These are phyloP conservation scores for Botia almorhae DNA, from an alignment of 2,797 vertebrate genomes.

Conservation along the genomic window DNA sequence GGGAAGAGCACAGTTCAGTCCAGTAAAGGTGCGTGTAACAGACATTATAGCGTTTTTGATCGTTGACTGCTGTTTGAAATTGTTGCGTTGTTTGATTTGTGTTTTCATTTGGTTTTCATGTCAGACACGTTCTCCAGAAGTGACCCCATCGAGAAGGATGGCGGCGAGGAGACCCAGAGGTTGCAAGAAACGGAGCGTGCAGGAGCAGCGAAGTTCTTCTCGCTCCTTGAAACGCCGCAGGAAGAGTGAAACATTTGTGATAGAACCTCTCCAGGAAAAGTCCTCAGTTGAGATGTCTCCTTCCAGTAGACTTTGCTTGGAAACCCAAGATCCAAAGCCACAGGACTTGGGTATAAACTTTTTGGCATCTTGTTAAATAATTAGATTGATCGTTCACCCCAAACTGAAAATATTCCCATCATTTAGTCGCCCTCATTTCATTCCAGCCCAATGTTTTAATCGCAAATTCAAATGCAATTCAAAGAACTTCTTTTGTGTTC, in stretches of 20 bases:
- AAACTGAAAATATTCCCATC: neutral
- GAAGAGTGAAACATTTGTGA: constrained; percentile 30
- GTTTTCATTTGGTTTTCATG: constrained; percentile 14
- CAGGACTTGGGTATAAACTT: constrained; percentile 62
- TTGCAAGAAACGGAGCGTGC: constrained; percentile 8
- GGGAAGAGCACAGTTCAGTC: neutral
- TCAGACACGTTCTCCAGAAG: neutral
- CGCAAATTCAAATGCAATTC: no score
- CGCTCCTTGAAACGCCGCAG: constrained; percentile 37
- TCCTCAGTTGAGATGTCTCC: neutral
- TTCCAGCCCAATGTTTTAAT: no score
- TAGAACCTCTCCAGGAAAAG: neutral
- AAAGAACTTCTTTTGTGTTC: neutral
- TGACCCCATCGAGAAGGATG: neutral
- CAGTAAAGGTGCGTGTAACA: constrained; percentile 23
- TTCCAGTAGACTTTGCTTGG: constrained; percentile 61
- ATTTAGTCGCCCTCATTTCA: neutral
- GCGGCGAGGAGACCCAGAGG: neutral
- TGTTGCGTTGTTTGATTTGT: neutral
- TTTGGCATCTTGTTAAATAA: no score
- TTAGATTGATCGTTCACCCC: neutral
- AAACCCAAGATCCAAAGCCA: constrained; percentile 51
- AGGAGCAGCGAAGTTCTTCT: neutral
- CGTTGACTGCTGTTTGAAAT: neutral
- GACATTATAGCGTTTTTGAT: neutral